Evolutionary conservation across 1,140 invertebrate species (phyloP).

Genomic region (Tetramorium alpestre): DNA sequence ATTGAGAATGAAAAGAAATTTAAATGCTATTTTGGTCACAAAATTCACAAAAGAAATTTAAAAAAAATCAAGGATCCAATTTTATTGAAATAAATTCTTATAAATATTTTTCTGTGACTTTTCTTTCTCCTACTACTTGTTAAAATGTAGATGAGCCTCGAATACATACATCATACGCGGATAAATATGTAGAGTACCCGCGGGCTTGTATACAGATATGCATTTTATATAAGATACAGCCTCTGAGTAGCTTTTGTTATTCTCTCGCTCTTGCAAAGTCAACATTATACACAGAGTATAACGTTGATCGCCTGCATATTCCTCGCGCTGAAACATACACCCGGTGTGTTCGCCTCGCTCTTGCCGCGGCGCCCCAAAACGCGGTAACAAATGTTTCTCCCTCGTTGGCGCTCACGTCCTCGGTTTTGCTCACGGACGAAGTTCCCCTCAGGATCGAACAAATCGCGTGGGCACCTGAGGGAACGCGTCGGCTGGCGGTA

Average conservation of each 20-base stretch:
- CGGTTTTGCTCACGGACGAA: slow-evolving; percentile 37
- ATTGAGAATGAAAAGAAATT: not conserved
- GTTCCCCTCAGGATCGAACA: slow-evolving; percentile 31
- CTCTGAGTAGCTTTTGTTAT: slow-evolving; percentile 40
- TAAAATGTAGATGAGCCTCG: slow-evolving; percentile 33
- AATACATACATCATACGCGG: slow-evolving; percentile 7
- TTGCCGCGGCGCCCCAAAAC: not conserved
- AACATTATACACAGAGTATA: slow-evolving; percentile 39
- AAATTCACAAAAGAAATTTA: not conserved
- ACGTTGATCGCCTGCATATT: slow-evolving; percentile 33
- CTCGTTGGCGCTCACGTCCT: slow-evolving; percentile 42
- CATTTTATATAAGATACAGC: slow-evolving; percentile 42
- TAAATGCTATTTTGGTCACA: not conserved
- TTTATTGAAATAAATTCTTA: slow-evolving; percentile 2
- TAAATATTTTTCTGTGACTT: not conserved
- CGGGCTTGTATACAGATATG: slow-evolving; percentile 21
- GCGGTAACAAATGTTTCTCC: slow-evolving; percentile 46
- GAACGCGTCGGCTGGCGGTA: slow-evolving; percentile 45
- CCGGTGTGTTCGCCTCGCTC: not conserved
- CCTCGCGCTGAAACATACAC: not conserved
- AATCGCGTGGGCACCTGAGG: slow-evolving; percentile 36
- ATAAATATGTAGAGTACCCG: slow-evolving; percentile 48
- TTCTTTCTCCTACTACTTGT: not conserved
- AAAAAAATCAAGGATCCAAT: not conserved
- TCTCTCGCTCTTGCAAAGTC: slow-evolving; percentile 45